phyloP scores from a whole-genome alignment of 2,797 vertebrate species.

The Tenualosa thibaudeaui region DNA sequence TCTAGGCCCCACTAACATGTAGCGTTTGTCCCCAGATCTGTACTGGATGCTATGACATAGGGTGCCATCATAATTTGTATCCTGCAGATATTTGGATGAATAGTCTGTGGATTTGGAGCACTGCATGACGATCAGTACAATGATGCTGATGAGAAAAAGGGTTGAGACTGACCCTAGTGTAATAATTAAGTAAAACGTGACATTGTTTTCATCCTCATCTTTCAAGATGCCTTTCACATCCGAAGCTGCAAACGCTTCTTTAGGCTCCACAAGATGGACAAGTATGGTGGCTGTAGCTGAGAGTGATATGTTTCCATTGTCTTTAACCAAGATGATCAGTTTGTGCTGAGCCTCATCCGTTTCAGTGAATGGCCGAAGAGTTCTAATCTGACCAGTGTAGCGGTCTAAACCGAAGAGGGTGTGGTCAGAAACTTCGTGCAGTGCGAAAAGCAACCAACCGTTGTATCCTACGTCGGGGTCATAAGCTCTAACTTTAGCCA shows the following conservation, averaged over 20 bases:
- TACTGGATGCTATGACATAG: conserved; percentile 32
- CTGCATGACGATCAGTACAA: conserved; percentile 32
- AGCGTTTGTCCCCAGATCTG: conserved; percentile 55
- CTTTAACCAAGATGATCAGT: conserved; percentile 62
- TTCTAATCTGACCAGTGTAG: conserved; percentile 63
- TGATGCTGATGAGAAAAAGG: conserved; percentile 50
- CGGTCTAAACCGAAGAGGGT: conserved; percentile 56
- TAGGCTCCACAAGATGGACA: conserved; percentile 56
- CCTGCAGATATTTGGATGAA: conserved; percentile 26
- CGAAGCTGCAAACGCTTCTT: conserved; percentile 54
- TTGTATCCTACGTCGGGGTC: conserved; percentile 64
- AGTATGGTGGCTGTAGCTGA: conserved; percentile 52
- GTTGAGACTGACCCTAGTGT: conserved; percentile 56
- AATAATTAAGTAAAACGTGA: conserved; percentile 60
- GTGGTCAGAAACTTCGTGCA: conserved; percentile 60
- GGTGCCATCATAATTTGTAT: conserved; percentile 32
- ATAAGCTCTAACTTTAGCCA: conserved; percentile 59
- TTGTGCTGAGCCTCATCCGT: conserved; percentile 60
- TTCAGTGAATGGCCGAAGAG: conserved; percentile 60
- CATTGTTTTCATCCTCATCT: conserved; percentile 44
- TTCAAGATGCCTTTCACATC: conserved; percentile 47
- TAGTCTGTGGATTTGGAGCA: conserved; percentile 29
- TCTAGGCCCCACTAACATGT: conserved; percentile 62
- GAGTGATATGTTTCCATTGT: conserved; percentile 59
- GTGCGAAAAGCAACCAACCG: conserved; percentile 62